Evolutionary conservation across 2,797 vertebrate genomes (phyloP).

Genomic region (Hemibagrus guttatus): DNA sequence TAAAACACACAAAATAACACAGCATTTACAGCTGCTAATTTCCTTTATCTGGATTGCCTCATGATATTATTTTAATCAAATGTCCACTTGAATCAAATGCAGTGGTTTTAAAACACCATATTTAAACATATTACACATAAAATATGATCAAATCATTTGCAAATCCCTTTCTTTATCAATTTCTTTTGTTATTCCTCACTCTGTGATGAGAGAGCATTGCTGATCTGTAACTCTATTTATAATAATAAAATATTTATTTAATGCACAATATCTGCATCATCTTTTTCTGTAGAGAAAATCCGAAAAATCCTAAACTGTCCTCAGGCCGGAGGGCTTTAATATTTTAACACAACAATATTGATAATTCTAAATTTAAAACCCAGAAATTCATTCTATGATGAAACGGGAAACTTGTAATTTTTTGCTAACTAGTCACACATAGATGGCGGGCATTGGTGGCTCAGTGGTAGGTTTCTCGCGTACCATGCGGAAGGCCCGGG

Average conservation of each 20-base stretch:
- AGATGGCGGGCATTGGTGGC: no score
- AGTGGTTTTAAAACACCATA: background rate
- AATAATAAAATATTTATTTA: background rate
- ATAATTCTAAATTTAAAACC: background rate
- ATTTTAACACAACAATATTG: background rate
- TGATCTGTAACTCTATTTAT: background rate
- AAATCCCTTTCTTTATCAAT: background rate
- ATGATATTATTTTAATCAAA: background rate
- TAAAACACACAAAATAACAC: constrained; percentile 57
- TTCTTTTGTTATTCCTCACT: background rate
- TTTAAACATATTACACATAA: background rate
- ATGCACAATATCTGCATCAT: background rate
- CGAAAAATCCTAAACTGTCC: background rate
- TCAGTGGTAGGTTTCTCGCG: no score
- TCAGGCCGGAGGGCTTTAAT: background rate
- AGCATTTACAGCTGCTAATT: background rate
- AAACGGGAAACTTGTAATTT: background rate
- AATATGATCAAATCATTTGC: background rate
- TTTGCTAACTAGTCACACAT: background rate
- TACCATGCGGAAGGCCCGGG: no score
- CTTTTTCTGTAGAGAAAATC: background rate
- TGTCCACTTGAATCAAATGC: background rate
- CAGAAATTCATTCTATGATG: background rate
- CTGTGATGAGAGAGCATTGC: background rate
- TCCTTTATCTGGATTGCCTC: no score